Evolutionary conservation across 2,797 vertebrate genomes (phyloP).

Genomic region (Pseudochirops corinnae): DNA sequence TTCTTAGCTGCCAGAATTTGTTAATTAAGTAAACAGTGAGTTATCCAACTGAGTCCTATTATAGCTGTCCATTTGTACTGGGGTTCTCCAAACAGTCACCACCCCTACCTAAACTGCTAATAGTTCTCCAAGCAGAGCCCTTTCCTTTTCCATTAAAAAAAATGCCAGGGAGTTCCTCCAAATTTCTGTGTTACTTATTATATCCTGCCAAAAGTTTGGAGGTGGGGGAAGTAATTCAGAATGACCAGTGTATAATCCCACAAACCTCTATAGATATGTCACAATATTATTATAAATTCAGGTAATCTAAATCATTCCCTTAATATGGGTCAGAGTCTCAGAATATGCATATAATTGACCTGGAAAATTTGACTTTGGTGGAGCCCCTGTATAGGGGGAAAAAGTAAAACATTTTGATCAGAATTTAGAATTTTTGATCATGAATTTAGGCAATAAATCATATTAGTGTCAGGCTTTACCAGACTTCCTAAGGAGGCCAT

Average conservation of each 20-base stretch:
- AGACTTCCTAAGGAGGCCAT: not conserved
- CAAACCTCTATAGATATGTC: not conserved
- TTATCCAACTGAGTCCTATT: not conserved
- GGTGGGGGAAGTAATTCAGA: not conserved
- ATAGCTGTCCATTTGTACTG: not conserved
- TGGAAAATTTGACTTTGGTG: not conserved
- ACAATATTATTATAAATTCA: not conserved
- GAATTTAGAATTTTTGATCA: not conserved
- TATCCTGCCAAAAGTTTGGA: not conserved
- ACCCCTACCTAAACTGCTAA: not conserved
- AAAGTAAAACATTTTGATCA: not conserved
- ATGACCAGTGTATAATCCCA: not conserved
- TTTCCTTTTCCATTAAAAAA: not conserved
- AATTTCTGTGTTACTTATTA: not conserved
- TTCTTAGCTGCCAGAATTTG: conserved; percentile 3
- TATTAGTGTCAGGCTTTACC: not conserved
- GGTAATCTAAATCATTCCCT: not conserved
- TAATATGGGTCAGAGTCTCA: not conserved
- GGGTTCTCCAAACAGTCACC: not conserved
- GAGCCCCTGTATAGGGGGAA: not conserved
- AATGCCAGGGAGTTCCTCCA: not conserved
- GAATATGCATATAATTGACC: not conserved
- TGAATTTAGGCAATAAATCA: not conserved
- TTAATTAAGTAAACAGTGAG: not conserved
- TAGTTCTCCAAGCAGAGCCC: not conserved